Conservation (phyloP, 2,888 invertebrate genomes). For the Ctena decussata region DNA sequence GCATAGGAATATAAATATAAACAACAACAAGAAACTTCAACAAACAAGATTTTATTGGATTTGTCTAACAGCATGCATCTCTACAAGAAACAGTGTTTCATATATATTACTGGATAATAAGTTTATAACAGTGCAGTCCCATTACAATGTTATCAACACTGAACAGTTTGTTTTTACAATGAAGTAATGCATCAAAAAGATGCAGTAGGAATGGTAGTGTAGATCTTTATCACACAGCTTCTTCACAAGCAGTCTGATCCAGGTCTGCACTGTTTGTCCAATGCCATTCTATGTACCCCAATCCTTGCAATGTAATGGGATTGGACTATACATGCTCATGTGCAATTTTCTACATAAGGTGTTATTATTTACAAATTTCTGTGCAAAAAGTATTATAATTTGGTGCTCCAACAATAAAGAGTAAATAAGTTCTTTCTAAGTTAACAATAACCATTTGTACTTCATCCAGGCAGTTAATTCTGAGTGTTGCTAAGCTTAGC, state of each 20-base stretch:
- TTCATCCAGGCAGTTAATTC: neutral
- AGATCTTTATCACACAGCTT: no score
- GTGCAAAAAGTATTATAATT: neutral
- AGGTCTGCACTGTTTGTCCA: no score
- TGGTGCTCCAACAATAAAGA: neutral
- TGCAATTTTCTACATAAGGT: neutral
- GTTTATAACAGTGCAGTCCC: neutral
- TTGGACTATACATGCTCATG: neutral
- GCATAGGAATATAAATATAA: neutral
- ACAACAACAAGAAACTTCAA: constrained; percentile 3
- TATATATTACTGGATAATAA: neutral
- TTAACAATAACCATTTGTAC: neutral
- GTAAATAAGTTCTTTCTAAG: neutral
- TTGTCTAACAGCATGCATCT: constrained; percentile 4
- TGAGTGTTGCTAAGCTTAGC: no score
- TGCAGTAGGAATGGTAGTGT: no score
- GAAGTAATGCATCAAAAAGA: no score
- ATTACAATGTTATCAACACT: no score
- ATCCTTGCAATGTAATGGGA: no score
- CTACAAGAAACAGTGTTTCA: neutral
- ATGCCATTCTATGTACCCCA: no score
- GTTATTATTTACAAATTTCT: neutral
- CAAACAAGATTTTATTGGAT: constrained; percentile 13
- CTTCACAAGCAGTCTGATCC: no score
- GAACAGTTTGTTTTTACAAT: no score